These are phyloP conservation scores for Pseudomyrmex pallidus DNA, from an alignment of 1,140 invertebrate genomes.

Conservation along the genomic window DNA sequence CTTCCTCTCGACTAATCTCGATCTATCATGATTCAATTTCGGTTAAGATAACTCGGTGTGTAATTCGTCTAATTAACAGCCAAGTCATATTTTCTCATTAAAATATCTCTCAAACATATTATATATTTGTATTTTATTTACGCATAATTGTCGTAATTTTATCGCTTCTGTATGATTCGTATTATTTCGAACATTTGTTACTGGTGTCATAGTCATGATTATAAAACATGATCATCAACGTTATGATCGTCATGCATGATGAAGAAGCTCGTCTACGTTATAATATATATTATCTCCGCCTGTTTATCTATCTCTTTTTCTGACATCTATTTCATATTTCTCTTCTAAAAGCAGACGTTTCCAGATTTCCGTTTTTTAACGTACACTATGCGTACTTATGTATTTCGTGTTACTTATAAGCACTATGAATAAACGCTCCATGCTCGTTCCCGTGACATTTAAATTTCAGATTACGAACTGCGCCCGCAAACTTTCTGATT, in stretches of 20 bases:
- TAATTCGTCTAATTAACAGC: not conserved
- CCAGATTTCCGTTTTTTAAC: constrained; percentile 26
- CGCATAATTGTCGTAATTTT: constrained; percentile 11
- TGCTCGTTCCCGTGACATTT: constrained; percentile 46
- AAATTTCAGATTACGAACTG: constrained; percentile 56
- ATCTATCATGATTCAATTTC: constrained; percentile 39
- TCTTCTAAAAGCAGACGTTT: constrained; percentile 12
- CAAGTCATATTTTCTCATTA: not conserved
- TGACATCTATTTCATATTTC: not conserved
- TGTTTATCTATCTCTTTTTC: constrained; percentile 6
- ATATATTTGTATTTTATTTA: constrained; percentile 1
- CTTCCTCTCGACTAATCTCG: not conserved
- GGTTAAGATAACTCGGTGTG: not conserved
- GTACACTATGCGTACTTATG: constrained; percentile 1
- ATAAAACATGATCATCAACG: constrained; percentile 15
- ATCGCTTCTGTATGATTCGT: constrained; percentile 13
- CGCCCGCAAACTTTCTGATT: constrained; percentile 44
- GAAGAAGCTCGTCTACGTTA: constrained; percentile 15
- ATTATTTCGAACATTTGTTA: constrained; percentile 18
- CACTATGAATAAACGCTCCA: constrained; percentile 44
- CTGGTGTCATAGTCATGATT: constrained; percentile 12
- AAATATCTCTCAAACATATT: too few relatives aligned
- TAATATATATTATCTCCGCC: constrained; percentile 8
- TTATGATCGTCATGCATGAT: not conserved
- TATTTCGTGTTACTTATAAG: constrained; percentile 35